These are phyloP conservation scores for Sebastes umbrosus DNA, from an alignment of 2,797 vertebrate genomes.

Conservation along the genomic window DNA sequence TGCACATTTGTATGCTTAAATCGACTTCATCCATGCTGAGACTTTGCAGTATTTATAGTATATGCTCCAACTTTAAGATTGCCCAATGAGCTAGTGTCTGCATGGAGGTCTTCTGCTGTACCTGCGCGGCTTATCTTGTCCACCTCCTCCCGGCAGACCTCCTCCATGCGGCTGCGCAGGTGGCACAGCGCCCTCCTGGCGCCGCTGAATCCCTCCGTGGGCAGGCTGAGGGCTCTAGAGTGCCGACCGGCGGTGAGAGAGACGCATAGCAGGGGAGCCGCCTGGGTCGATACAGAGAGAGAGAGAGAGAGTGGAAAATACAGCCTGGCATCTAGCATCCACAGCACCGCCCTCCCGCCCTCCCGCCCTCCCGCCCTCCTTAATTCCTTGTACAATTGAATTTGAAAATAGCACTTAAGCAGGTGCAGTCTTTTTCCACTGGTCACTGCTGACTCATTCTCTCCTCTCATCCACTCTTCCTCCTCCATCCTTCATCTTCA, in stretches of 20 bases:
- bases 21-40: neutral
- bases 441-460: conserved; percentile 32
- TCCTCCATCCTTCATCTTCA: conserved; percentile 10
- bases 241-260: conserved; percentile 33
- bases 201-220: conserved; percentile 63
- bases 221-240: conserved; percentile 31
- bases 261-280: conserved; percentile 59
- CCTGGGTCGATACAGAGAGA: conserved; percentile 36
- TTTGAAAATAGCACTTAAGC: conserved; percentile 38
- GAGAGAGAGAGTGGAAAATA: conserved; percentile 29
- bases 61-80: neutral
- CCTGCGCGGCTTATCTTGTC: conserved; percentile 68
- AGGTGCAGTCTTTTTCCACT: conserved; percentile 30
- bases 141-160: conserved; percentile 74
- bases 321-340: neutral
- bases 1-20: neutral
- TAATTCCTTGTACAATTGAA: conserved; percentile 17
- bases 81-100: neutral
- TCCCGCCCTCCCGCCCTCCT: neutral
- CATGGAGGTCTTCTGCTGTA: neutral
- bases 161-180: conserved; percentile 71
- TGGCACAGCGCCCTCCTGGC: conserved; percentile 60
- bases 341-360: neutral
- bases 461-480: neutral
- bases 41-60: neutral